Evolutionary conservation across 2,113 vertebrate species (phyloP), one percentile per base, ranked within the genome.

Genomic region (Thinocorus orbignyianus): DNA sequence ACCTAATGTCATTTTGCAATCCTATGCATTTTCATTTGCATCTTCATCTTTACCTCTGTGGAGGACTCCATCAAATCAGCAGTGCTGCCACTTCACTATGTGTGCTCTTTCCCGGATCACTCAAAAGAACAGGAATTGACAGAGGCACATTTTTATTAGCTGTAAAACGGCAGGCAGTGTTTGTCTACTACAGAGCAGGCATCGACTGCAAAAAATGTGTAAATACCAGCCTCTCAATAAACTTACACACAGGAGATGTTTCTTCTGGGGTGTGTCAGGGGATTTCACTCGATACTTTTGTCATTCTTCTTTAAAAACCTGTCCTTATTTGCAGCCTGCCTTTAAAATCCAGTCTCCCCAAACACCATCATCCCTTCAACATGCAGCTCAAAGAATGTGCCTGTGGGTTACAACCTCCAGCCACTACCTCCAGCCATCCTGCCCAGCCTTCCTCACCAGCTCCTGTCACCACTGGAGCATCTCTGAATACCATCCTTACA

Each of bases 1-100:
- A 93, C 86, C 83, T 81, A 89, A 87, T 84, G 58, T 31, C 24
- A 84, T 92, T 93, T 80, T 81, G 52, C 93, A 95, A 92, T 44
- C 70, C 77, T 82, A 4, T 81, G 57, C 91, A 81, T 91, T 93
- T 95, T 73, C 65, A 91, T 95, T 71, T 88, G 60, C 86, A 81
- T 83, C 91, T 80, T 88, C 88, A 66, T 93, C 91, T 92, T 91
- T 49, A 91, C 69, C 61, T 79, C 86, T 2, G 3, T 37, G 70
- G 78, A 20, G 60, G 87, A 80, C 46, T 84, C 81, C 60, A 91
- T 72, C 93, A 84, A 91, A 89, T 79, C 80, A 62, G 69, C 61
- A 51, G n/a, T 15, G 8, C 33, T 87, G 61, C 57, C 73, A 74
- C 86, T 71, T 91, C 20, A 9, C 51, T 33, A 15, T 4, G 68